Base-by-base conservation (phyloP, 2,888 invertebrate genomes). In the Phoronis australis region DNA sequence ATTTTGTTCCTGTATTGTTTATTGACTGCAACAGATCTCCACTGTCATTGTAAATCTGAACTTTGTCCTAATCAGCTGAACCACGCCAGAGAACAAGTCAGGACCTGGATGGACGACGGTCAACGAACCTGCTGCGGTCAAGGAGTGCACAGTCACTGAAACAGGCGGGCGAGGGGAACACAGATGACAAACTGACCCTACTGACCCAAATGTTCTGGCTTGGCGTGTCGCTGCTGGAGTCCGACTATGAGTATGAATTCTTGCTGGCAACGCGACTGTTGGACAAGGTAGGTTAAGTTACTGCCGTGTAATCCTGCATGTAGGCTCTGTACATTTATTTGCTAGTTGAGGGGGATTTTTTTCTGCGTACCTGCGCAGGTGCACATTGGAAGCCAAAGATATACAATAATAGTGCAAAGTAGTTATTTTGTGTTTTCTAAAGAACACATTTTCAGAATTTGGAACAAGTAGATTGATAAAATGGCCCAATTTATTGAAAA, bases 221-320 rank as follows among this genome's bases (percentile, higher is more conserved):
- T 60, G 91, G 94, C 1, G 90, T 95, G 4, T 92, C 95, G 0
- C 80, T 99, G 50, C 82, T 99, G 56, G 99, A 99, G 77, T 95
- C 95, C 0, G 97, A 97, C 79, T 95, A 95, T 73, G 99, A 99
- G 77, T 94, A 99, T 77, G 99, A 99, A 80, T 99, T 94, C 79
- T 81, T 94, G 45, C 79, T 99, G 61, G 96, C 96, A 2, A 83
- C 95, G 56, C 83, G 93, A 37, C 80, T 99, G 44, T 79, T 99
- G 50, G 86, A 92, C 31, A 85, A 93, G 60, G 92, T 95, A 46
- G 45, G 55, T 27, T 35, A n/a, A n/a, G n/a, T n/a, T n/a, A n/a
- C n/a, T n/a, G n/a, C n/a, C 9, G n/a, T 4, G 22, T 48, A 18
- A 20, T 37, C 6, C 23, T 49, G 15, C 24, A 4, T 20, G 5